Base-by-base conservation (phyloP, 2,888 invertebrate genomes). In the Leuctra nigra region DNA sequence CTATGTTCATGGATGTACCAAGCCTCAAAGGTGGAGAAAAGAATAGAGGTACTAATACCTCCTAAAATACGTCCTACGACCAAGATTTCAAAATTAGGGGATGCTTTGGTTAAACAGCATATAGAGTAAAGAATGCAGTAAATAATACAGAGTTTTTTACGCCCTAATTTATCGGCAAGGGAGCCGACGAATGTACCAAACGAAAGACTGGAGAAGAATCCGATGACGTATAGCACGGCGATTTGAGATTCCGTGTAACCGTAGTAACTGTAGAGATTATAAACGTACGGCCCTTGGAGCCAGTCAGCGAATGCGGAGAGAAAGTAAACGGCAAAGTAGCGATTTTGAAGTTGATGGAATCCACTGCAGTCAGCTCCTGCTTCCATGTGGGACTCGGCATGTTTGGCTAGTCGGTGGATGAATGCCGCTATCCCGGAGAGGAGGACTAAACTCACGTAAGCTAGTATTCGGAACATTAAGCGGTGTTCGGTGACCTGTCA, bases 1-100 rank as follows among this genome's bases (percentile, higher is more conserved):
- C 77, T 67, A 64, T 81, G 81, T 64, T 81, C 78, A 62, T 79
- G 76, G 9, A 79, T 72, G 64, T 80, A 79, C 80, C 80, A 80
- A 0, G 79, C 76, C 66, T 81, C 80, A 66, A 80, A 81, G 1
- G 78, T 73, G 1, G 78, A 77, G 63, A 79, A 80, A 11, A 81
- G 67, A 60, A 81, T 75, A 0, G 80, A 78, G 0, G 79, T 78
- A 2, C 80, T 76, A 39, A 79, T 70, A 3, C 81, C 81, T 22
- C 80, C 78, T 18, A 79, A 68, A 13, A 79, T 66, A 24, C 80
- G 68, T 6, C 79, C 79, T 18, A 77, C 56, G 1, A 78, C 62
- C 3, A 80, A 68, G 54, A 77, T 64, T 13, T 70, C 68, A 63
- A 73, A 77, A 61, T 69, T 71, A 3, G 71, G 64, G 3, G 73